Evolutionary conservation across 2,888 invertebrate genomes (phyloP).

Genomic region (Ernsta delagoae): DNA sequence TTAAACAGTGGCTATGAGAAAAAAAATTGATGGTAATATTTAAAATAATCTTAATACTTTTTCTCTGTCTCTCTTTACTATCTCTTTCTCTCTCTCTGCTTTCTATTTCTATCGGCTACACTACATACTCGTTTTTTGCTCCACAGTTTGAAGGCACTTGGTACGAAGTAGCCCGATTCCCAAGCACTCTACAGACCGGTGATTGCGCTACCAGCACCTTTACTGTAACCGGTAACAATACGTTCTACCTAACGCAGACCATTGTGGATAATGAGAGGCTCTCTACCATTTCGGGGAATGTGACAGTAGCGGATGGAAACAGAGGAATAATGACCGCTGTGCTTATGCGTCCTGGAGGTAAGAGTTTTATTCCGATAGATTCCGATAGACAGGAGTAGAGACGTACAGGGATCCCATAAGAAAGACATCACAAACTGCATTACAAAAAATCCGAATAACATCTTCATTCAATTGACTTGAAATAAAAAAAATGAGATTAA

Average conservation of each 20-base stretch:
- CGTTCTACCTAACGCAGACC: constrained; percentile 52
- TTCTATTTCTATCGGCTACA: too few species aligned
- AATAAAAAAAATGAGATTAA: too few species aligned
- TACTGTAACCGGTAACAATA: constrained; percentile 31
- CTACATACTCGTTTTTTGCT: background rate
- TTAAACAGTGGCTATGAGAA: too few species aligned
- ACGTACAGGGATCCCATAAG: too few species aligned
- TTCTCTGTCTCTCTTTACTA: too few species aligned
- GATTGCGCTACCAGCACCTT: constrained; percentile 51
- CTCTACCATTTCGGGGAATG: constrained; percentile 47
- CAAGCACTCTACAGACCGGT: constrained; percentile 65
- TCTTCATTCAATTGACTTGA: too few species aligned
- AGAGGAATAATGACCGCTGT: constrained; percentile 57
- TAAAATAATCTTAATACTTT: too few species aligned
- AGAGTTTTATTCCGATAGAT: background rate
- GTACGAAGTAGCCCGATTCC: constrained; percentile 70
- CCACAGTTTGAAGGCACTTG: constrained; percentile 68
- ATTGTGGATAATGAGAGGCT: constrained; percentile 57
- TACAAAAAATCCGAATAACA: too few species aligned
- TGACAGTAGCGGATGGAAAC: constrained; percentile 47
- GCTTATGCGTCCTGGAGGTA: constrained; percentile 50
- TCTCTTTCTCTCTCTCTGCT: too few species aligned
- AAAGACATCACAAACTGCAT: too few species aligned
- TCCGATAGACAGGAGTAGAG: too few species aligned
- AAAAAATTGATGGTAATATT: too few species aligned